Base-by-base conservation (phyloP, 2,888 invertebrate species). In the Strigamia transsilvanica region DNA sequence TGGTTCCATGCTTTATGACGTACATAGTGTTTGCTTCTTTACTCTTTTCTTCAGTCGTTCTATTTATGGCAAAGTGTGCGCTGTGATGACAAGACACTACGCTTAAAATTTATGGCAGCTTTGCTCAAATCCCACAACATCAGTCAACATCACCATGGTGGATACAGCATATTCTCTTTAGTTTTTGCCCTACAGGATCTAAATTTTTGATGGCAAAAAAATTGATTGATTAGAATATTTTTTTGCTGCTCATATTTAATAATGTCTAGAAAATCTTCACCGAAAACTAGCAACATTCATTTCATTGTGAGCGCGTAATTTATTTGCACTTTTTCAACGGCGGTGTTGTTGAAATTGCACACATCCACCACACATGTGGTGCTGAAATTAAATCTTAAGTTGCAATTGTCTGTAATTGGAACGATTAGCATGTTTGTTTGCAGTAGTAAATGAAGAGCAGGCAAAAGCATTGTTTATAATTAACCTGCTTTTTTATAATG, bases 1-100 rank as follows among this genome's bases (percentile, higher is more conserved):
- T 56, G 56, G 18, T 18, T 56, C 56, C 56, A 56, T 56, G n/a
- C 3, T 56, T 56, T 56, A 56, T 56, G 56, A 56, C 18, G 6
- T 56, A 56, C 56, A 56, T 18, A 56, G 56, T 2, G 56, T 56
- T 56, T 56, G 18, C 56, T 56, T 56, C 56, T 56, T 56, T 56
- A 56, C 56, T 15, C 56, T 56, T 56, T 56, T 56, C 56, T 56
- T 56, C 56, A 56, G 56, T 56, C 56, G n/a, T 18, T 56, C 56
- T 56, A 56, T 56, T 56, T 56, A 56, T 56, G 56, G 56, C 56
- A 56, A 56, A 56, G 56, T 56, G 56, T 56, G 56, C n/a, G 56
- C 56, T 18, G 21, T 56, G 56, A 56, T 56, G 56, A 56, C 56
- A 56, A 18, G 56, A 56, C 56, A 56, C 56, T 56, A 56, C 56